Evolutionary conservation across 1,140 invertebrate species (phyloP).

Genomic region (Euglossa dilemma): DNA sequence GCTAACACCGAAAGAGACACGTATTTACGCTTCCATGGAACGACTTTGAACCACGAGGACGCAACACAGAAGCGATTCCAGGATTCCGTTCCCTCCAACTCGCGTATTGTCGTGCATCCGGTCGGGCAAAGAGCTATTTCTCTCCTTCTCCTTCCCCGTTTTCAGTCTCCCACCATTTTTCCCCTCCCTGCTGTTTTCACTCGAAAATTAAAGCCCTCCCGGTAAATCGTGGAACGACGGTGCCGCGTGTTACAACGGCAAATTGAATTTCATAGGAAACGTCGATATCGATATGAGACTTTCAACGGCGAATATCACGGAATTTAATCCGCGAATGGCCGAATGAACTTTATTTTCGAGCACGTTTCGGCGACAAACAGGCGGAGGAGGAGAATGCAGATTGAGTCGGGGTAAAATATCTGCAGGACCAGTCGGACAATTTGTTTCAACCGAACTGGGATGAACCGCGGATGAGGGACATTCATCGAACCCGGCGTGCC

Average conservation of each 20-base stretch:
- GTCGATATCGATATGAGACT: too few species aligned
- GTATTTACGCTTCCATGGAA: not conserved
- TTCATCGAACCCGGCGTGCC: not conserved
- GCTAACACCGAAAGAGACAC: not conserved
- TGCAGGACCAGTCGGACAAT: not conserved
- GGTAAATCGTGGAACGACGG: not conserved
- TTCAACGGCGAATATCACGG: not conserved
- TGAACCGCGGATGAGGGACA: too few species aligned
- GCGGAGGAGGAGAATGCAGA: not conserved
- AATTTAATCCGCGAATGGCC: slow-evolving; percentile 9
- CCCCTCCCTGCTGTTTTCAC: not conserved
- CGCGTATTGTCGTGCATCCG: not conserved
- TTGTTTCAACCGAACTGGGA: not conserved
- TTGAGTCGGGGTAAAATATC: not conserved
- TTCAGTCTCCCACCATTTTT: not conserved
- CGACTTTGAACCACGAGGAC: not conserved
- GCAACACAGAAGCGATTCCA: too few species aligned
- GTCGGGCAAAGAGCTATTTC: not conserved
- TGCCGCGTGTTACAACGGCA: not conserved
- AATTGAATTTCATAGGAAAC: slow-evolving; percentile 11
- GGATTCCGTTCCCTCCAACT: not conserved
- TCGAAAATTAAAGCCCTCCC: not conserved
- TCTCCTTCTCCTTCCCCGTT: not conserved
- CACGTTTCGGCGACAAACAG: not conserved
- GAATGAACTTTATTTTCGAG: slow-evolving; percentile 6